Conservation (phyloP, 2,797 vertebrate genomes). For the Sciurus vulgaris region DNA sequence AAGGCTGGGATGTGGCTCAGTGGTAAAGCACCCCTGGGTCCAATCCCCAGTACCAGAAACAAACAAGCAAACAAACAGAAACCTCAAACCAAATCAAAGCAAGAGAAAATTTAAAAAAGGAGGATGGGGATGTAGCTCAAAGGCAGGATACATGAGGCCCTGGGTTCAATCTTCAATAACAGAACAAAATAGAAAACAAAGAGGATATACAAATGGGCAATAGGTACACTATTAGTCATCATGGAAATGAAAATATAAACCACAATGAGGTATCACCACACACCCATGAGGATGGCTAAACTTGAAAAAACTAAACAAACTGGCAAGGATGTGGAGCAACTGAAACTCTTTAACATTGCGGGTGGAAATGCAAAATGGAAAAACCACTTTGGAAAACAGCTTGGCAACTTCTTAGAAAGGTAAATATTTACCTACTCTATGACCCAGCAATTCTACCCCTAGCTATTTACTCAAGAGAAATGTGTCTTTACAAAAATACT, state of each 20-base stretch:
- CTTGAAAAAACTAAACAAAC: background rate
- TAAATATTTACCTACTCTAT: slow-evolving; percentile 44
- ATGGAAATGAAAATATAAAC: background rate
- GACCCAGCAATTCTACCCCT: background rate
- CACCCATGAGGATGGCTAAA: background rate
- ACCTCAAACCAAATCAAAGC: too few species aligned
- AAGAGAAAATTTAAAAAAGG: background rate
- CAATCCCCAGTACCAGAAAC: too few species aligned
- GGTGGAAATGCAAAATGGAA: slow-evolving; percentile 54
- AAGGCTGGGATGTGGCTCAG: too few species aligned
- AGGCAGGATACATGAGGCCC: too few species aligned
- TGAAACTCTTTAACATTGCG: slow-evolving; percentile 14
- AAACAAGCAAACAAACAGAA: too few species aligned
- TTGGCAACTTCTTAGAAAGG: slow-evolving; percentile 36
- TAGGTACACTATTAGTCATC: background rate
- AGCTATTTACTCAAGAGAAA: slow-evolving; percentile 54
- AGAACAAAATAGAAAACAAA: too few species aligned
- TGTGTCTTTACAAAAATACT: slow-evolving; percentile 8
- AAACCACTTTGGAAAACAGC: slow-evolving; percentile 44
- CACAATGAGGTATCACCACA: background rate
- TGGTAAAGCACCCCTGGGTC: too few species aligned
- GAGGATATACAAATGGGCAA: background rate
- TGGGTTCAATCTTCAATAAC: too few species aligned
- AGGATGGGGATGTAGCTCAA: too few species aligned
- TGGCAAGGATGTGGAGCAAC: background rate